Evolutionary conservation across 2,797 vertebrate species (phyloP).

Genomic region (Acomys russatus): DNA sequence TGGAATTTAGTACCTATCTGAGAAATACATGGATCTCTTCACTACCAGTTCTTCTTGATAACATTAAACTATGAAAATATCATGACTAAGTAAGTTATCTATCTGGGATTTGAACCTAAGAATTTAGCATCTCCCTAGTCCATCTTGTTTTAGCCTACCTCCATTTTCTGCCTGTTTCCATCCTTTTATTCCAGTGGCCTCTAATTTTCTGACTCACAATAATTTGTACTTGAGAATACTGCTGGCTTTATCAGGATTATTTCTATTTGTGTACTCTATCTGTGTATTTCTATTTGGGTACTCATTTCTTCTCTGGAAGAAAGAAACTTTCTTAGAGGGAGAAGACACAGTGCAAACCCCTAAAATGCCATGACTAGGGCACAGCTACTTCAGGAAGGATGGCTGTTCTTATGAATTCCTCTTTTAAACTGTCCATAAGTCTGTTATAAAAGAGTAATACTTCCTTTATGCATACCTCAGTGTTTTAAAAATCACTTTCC

Average conservation of each 20-base stretch:
- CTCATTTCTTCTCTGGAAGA: neutral
- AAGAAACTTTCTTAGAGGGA: neutral
- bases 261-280: neutral
- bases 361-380: neutral
- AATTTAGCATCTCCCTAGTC: neutral
- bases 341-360: neutral
- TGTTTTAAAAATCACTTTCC: neutral
- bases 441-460: neutral
- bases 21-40: neutral
- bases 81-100: neutral
- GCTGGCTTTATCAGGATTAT: neutral
- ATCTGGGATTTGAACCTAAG: neutral
- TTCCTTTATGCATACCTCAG: neutral
- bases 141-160: neutral
- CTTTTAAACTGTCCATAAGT: constrained; percentile 25
- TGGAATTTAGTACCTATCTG: neutral
- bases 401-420: neutral
- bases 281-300: neutral
- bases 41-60: neutral
- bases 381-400: neutral
- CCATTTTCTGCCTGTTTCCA: neutral
- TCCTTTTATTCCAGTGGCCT: neutral
- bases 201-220: neutral
- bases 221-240: neutral
- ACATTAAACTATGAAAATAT: neutral